phyloP scores from a whole-genome alignment of 2,888 invertebrate genomes.

The Cataglyphis cursor region DNA sequence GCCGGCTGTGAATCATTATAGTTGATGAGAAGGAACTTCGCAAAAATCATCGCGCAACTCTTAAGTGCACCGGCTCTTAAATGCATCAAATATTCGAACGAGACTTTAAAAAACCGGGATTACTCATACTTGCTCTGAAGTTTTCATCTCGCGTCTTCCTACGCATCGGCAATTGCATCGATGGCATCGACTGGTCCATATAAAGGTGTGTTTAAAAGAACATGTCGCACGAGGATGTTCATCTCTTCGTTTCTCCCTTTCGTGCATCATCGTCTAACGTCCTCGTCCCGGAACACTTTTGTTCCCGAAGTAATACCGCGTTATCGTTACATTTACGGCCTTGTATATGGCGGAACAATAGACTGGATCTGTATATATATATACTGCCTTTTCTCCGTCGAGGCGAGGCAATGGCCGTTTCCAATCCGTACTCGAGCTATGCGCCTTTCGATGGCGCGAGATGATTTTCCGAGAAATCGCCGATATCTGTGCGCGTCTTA shows the following conservation, averaged over 20 bases:
- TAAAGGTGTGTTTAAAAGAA: slow-evolving; percentile 71
- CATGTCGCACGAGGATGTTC: slow-evolving; percentile 41
- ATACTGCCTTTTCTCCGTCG: slow-evolving; percentile 36
- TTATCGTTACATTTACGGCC: slow-evolving; percentile 57
- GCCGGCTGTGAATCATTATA: slow-evolving; percentile 61
- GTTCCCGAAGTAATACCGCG: slow-evolving; percentile 66
- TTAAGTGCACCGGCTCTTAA: not conserved
- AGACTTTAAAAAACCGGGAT: slow-evolving; percentile 38
- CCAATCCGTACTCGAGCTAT: slow-evolving; percentile 6
- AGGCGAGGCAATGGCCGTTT: slow-evolving; percentile 25
- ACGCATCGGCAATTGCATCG: slow-evolving; percentile 72
- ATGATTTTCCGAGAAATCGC: slow-evolving; percentile 40
- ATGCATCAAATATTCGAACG: slow-evolving; percentile 25
- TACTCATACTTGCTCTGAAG: not conserved
- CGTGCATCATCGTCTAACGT: slow-evolving; percentile 53
- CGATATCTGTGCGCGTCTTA: slow-evolving; percentile 23
- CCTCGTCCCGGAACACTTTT: slow-evolving; percentile 49
- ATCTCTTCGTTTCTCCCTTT: slow-evolving; percentile 20
- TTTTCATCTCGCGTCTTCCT: slow-evolving; percentile 35
- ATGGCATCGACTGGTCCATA: slow-evolving; percentile 64
- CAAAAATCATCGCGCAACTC: not conserved
- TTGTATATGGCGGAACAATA: slow-evolving; percentile 38
- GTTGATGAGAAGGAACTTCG: slow-evolving; percentile 22
- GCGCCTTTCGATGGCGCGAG: slow-evolving; percentile 31
- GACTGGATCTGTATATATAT: slow-evolving; percentile 20